These are phyloP conservation scores for Chloroceryle amazona DNA, from an alignment of 2,797 vertebrate genomes.

Conservation along the genomic window DNA sequence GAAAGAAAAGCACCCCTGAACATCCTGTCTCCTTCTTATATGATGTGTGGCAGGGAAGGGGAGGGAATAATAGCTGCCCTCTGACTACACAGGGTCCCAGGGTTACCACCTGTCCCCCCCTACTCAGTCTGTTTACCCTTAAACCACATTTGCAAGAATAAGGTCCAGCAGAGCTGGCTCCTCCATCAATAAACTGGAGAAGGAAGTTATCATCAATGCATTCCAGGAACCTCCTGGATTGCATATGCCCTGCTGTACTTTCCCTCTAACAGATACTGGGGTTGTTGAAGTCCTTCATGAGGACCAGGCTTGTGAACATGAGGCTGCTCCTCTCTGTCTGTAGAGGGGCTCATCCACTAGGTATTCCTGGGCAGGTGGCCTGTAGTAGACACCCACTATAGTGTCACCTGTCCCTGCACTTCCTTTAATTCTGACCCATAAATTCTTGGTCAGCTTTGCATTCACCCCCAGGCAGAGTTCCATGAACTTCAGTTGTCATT, in stretches of 20 bases:
- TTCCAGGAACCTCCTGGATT: background rate
- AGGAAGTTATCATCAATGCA: background rate
- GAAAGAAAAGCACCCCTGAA: no score
- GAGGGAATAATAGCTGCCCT: no score
- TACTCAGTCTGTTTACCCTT: no score
- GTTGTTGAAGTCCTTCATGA: background rate
- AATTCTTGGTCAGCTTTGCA: background rate
- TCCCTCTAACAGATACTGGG: background rate
- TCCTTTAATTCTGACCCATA: background rate
- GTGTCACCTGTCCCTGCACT: background rate
- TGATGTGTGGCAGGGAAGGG: no score
- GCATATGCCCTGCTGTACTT: background rate
- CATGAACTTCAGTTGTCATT: background rate
- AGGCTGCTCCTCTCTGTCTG: background rate
- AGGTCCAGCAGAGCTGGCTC: background rate
- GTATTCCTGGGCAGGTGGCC: background rate
- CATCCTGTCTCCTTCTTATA: no score
- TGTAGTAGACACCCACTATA: background rate
- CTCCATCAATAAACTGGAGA: background rate
- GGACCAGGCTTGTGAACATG: background rate
- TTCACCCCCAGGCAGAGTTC: background rate
- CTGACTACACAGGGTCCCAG: no score
- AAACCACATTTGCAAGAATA: no score
- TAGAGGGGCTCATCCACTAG: background rate
- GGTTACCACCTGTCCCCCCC: no score